These are phyloP conservation scores for Molorchus minor DNA, from an alignment of 2,888 invertebrate genomes.

Conservation along the genomic window DNA sequence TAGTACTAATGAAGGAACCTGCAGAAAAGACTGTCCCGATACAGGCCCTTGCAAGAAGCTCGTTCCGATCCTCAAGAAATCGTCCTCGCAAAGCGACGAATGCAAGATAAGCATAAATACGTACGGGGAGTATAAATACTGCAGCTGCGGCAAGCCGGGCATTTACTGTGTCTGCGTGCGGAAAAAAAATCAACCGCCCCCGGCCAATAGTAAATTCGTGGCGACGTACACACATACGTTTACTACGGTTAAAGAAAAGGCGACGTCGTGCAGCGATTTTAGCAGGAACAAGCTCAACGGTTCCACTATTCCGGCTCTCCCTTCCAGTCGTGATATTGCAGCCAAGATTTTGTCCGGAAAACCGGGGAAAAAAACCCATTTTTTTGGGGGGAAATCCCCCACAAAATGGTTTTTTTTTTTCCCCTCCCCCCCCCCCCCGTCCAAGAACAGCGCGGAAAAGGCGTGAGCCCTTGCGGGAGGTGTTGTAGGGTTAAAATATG, in stretches of 20 bases:
- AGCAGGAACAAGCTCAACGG: not conserved
- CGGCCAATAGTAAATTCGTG: not conserved
- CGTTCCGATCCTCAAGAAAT: not conserved
- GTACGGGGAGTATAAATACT: not conserved
- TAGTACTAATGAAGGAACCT: too few species aligned
- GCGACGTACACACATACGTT: not conserved
- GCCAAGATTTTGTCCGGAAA: not conserved
- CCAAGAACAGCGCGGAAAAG: not conserved
- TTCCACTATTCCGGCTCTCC: not conserved
- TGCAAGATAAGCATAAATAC: not conserved
- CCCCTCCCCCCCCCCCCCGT: too few species aligned
- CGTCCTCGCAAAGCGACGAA: not conserved
- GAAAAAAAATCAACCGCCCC: not conserved
- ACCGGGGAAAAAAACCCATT: not conserved
- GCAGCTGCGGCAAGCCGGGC: conserved; percentile 3
- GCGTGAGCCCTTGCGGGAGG: not conserved
- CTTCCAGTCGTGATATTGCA: too few species aligned
- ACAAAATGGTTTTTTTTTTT: too few species aligned
- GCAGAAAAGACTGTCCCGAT: too few species aligned
- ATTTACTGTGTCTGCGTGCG: not conserved
- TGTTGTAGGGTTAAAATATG: not conserved
- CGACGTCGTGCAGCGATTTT: not conserved
- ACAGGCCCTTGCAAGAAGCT: not conserved
- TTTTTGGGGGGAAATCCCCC: too few species aligned
- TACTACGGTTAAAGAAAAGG: not conserved